phyloP scores from a whole-genome alignment of 2,113 vertebrate genomes.

The Esox niger region DNA sequence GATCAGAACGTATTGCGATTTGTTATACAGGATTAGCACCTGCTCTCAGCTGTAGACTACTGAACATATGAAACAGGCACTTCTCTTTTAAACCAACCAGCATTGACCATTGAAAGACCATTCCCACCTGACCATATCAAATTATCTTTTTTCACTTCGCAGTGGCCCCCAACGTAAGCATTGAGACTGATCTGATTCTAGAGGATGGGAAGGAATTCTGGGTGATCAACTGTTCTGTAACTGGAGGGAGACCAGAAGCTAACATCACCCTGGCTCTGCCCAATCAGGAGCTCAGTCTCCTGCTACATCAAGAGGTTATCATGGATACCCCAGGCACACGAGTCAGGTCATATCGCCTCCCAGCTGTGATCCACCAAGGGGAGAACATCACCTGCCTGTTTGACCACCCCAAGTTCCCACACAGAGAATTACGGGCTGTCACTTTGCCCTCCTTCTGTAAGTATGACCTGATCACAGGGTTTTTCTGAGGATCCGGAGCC shows the following conservation, averaged over 20 bases:
- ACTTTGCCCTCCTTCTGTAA: constrained; percentile 64
- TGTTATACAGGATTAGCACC: no score
- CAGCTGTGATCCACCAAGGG: constrained; percentile 41
- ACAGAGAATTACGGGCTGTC: constrained; percentile 19
- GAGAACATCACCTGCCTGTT: constrained; percentile 60
- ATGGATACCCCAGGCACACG: constrained; percentile 28
- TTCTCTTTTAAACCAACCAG: constrained; percentile 38
- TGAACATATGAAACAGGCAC: constrained; percentile 65
- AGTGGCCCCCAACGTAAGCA: constrained; percentile 62
- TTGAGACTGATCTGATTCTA: constrained; percentile 53
- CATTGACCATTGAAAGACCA: constrained; percentile 51
- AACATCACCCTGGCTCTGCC: constrained; percentile 59
- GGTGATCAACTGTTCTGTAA: constrained; percentile 65
- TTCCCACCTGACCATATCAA: constrained; percentile 30
- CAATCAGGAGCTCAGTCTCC: constrained; percentile 10
- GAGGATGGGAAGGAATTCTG: constrained; percentile 49
- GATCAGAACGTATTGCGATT: no score
- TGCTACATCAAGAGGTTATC: constrained; percentile 16
- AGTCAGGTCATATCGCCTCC: constrained; percentile 41
- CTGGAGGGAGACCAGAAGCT: constrained; percentile 64
- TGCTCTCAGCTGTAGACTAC: constrained; percentile 57
- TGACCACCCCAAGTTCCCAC: constrained; percentile 55
- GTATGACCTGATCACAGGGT: constrained; percentile 29
- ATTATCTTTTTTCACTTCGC: constrained; percentile 42
- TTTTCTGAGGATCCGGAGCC: constrained; percentile 46